Percentiles rank a stretch among this genome's conserved stretches.
Conservation (phyloP, 2,888 invertebrate species). For the Pachydiplax longipennis region DNA sequence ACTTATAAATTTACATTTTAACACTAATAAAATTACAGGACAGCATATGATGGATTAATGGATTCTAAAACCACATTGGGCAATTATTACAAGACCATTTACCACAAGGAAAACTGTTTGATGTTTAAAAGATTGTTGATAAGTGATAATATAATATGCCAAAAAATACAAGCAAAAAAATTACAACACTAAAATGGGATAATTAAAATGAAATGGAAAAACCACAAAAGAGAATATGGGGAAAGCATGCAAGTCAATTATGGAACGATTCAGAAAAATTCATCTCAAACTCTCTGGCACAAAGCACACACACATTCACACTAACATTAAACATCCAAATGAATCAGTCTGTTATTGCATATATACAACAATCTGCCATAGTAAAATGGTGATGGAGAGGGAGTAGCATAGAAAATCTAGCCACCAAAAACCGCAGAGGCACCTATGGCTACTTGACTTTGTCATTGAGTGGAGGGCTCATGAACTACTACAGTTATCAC, state of each 20-base stretch:
- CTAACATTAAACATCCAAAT: slow-evolving; percentile 42
- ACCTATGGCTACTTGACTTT: slow-evolving; percentile 43
- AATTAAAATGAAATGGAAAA: slow-evolving; percentile 33
- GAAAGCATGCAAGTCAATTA: slow-evolving; percentile 33
- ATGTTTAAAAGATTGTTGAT: slow-evolving; percentile 20
- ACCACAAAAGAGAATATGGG: slow-evolving; percentile 29
- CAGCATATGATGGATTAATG: slow-evolving; percentile 21
- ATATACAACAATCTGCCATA: slow-evolving; percentile 35
- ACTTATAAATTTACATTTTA: slow-evolving; percentile 19
- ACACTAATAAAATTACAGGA: slow-evolving; percentile 26
- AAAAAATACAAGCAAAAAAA: slow-evolving; percentile 40
- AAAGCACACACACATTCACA: slow-evolving; percentile 36
- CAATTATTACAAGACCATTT: slow-evolving; percentile 25
- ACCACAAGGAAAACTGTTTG: slow-evolving; percentile 20
- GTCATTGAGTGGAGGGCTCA: slow-evolving; percentile 44
- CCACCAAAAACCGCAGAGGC: slow-evolving; percentile 43
- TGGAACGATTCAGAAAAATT: slow-evolving; percentile 34
- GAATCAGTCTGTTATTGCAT: slow-evolving; percentile 34
- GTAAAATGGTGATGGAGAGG: slow-evolving; percentile 40
- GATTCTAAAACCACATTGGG: slow-evolving; percentile 38
- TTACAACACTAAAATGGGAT: slow-evolving; percentile 34
- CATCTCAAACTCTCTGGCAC: slow-evolving; percentile 24
- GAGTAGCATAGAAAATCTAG: slow-evolving; percentile 43
- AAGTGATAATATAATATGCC: slow-evolving; percentile 27
- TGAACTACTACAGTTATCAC: slow-evolving; percentile 35